Percentiles rank a stretch among this genome's conserved stretches.
These are phyloP conservation scores for Campylorhamphus procurvoides DNA, from an alignment of 2,113 vertebrate species.

Conservation along the genomic window DNA sequence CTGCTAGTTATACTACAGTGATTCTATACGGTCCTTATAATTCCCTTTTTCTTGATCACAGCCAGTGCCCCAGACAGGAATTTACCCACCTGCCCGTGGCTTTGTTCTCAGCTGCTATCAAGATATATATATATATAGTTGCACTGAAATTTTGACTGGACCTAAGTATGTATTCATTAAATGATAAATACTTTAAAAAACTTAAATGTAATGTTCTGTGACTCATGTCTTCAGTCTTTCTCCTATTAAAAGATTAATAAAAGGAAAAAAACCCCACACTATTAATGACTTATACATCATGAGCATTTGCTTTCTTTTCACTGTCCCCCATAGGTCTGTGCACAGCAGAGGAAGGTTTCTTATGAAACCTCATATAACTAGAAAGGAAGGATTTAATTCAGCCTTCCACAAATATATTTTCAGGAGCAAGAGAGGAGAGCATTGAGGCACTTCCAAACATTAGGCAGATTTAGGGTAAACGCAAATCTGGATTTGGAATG, in stretches of 20 bases:
- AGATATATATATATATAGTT: not conserved
- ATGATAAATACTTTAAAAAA: not conserved
- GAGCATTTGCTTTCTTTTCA: not conserved
- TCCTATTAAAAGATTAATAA: not conserved
- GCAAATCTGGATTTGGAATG: not conserved
- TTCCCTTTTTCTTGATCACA: not conserved
- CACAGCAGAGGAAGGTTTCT: not conserved
- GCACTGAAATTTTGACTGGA: not conserved
- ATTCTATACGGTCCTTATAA: not conserved
- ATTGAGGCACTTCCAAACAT: not conserved
- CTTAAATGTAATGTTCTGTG: not conserved
- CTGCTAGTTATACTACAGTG: not conserved
- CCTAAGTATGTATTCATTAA: not conserved
- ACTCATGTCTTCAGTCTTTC: not conserved
- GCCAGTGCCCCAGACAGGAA: not conserved
- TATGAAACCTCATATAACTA: not conserved
- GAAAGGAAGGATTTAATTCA: not conserved
- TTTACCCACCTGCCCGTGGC: not conserved
- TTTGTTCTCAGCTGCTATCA: not conserved
- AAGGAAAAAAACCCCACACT: no score
- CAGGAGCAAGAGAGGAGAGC: not conserved
- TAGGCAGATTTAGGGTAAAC: not conserved
- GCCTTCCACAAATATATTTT: not conserved
- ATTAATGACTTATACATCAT: not conserved
- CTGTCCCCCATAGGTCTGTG: not conserved